Base-by-base conservation (phyloP, 1,140 invertebrate genomes). In the Penaeus indicus region DNA sequence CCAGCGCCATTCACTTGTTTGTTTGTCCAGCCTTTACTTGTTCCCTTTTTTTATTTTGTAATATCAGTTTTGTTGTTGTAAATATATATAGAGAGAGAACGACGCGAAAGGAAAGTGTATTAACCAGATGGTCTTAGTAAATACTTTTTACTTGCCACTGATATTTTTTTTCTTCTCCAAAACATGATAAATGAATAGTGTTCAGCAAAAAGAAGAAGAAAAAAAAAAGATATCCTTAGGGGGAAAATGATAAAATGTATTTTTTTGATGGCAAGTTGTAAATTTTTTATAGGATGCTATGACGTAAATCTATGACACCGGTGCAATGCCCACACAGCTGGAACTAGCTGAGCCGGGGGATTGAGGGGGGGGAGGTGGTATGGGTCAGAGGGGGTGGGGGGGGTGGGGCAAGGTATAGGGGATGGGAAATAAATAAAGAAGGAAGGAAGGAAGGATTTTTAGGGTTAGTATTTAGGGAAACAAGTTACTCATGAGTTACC, bases 181-280 rank as follows among this genome's bases (percentile, higher is more conserved):
- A 54, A 54, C 54, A 54, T 54, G 54, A 54, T 54, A 16, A 42
- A 54, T 54, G 54, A 54, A 10, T 47, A 11, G 54, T 54, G 54
- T 54, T 54, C 54, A 54, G 3, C 54, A 54, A 16, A 54, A 54
- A 54, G 16, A 78, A 22, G 2, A 16, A 54, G 10, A 16, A 54
- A 54, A 54, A 54, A 78, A 22, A 32, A 16, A 54, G 10, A 78
- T 4, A 54, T 78, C 54, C 38, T 47, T 7, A 32, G 38, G 77
- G 54, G 38, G 38, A 47, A 78, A 38, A 38, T 38, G 16, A 32
- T 38, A 78, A 25, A 78, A 47, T n/a, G 77, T 78, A 54, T 77
- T 47, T 78, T 78, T 78, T 78, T 78, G 77, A 78, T 78, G 77
- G 77, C 32, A 78, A 78, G 77, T 78, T 78, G 77, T 78, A 78